These are phyloP conservation scores for Cheilosia urbana DNA, from an alignment of 2,888 invertebrate genomes.

Conservation along the genomic window DNA sequence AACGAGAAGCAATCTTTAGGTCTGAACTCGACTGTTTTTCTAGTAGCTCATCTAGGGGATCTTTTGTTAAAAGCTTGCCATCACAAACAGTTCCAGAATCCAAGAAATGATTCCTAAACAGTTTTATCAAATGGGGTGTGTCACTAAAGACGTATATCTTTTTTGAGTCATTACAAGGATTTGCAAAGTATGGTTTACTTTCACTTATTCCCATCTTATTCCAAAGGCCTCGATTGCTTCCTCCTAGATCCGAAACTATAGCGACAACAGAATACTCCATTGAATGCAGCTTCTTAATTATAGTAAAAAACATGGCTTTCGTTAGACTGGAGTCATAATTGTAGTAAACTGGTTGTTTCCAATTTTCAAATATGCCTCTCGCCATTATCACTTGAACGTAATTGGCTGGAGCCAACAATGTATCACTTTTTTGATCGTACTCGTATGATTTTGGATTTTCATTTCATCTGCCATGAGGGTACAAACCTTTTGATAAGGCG, in stretches of 20 bases:
- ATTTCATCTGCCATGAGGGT: conserved; percentile 19
- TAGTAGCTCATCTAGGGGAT: conserved; percentile 13
- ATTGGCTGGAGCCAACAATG: conserved; percentile 21
- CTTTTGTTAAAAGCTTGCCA: conserved; percentile 12
- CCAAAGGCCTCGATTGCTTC: conserved; percentile 26
- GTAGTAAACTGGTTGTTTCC: conserved; percentile 23
- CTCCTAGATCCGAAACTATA: conserved; percentile 20
- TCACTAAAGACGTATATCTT: conserved; percentile 15
- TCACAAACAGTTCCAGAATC: conserved; percentile 19
- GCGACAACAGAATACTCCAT: conserved; percentile 35
- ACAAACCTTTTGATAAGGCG: neutral
- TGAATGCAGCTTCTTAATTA: conserved; percentile 16
- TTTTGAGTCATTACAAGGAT: conserved; percentile 15
- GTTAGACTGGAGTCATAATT: conserved; percentile 12
- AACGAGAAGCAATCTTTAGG: conserved; percentile 17
- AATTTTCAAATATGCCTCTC: conserved; percentile 18
- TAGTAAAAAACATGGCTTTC: neutral
- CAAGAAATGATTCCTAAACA: conserved; percentile 40
- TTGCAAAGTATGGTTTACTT: conserved; percentile 19
- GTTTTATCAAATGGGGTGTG: conserved; percentile 31
- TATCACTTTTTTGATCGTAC: conserved; percentile 20
- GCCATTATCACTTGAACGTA: conserved; percentile 45
- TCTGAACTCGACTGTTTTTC: neutral
- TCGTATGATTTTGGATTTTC: conserved; percentile 22
- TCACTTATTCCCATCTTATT: conserved; percentile 4